Conservation (phyloP, 2,797 vertebrate genomes). For the Chanos chanos region DNA sequence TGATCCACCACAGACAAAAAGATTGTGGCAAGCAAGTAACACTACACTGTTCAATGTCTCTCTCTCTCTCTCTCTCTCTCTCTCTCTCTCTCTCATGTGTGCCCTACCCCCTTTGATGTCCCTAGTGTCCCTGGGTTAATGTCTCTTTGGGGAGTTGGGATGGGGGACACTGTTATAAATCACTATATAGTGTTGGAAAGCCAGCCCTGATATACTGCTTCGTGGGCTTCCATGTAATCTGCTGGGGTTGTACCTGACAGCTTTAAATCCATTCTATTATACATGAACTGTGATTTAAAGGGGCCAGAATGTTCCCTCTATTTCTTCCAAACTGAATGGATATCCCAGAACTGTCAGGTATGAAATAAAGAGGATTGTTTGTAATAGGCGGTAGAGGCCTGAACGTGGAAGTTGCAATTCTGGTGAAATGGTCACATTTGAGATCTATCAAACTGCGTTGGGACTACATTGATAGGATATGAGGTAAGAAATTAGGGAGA, state of each 20-base stretch:
- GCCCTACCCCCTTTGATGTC: not conserved
- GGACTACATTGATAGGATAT: slow-evolving; percentile 18
- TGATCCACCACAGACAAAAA: too few relatives aligned
- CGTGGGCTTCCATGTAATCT: slow-evolving; percentile 28
- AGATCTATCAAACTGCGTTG: slow-evolving; percentile 32
- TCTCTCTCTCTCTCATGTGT: slow-evolving; percentile 22
- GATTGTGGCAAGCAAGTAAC: not conserved
- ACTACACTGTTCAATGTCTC: not conserved
- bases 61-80: not conserved
- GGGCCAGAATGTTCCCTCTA: slow-evolving; percentile 23
- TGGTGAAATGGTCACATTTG: slow-evolving; percentile 22
- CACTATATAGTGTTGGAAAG: slow-evolving; percentile 2
- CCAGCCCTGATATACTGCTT: slow-evolving; percentile 27
- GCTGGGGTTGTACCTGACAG: slow-evolving; percentile 25
- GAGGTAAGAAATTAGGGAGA: slow-evolving; percentile 35
- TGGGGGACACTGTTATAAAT: slow-evolving; percentile 36
- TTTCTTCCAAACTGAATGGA: slow-evolving; percentile 50
- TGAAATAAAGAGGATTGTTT: slow-evolving; percentile 47
- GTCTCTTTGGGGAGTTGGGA: slow-evolving; percentile 23
- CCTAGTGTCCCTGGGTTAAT: slow-evolving; percentile 31
- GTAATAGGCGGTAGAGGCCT: slow-evolving; percentile 27
- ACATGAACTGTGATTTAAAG: slow-evolving; percentile 48
- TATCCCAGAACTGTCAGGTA: slow-evolving; percentile 40
- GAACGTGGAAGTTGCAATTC: not conserved
- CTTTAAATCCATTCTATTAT: slow-evolving; percentile 34